Evolutionary conservation across 1,140 invertebrate species (phyloP).

Genomic region (Heterodera carotae): DNA sequence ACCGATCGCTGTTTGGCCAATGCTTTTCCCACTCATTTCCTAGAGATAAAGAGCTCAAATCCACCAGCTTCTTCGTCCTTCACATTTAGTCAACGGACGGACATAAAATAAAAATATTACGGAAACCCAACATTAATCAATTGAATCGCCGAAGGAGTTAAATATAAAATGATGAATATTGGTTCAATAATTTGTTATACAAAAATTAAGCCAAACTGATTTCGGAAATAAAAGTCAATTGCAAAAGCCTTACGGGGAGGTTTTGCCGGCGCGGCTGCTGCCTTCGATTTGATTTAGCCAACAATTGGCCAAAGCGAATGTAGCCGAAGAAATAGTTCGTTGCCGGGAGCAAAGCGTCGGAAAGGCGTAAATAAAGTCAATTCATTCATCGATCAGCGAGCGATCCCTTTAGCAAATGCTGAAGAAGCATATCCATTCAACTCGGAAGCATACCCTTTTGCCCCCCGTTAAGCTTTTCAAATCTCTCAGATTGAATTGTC

Average conservation of each 20-base stretch:
- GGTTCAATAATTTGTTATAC: no score
- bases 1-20: neutral
- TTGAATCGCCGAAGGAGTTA: neutral
- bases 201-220: no score
- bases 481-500: neutral
- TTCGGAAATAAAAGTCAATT: no score
- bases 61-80: neutral
- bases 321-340: neutral
- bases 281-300: neutral
- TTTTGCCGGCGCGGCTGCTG: neutral
- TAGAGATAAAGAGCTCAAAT: neutral
- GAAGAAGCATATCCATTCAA: neutral
- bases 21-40: slow-evolving; percentile 7
- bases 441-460: neutral
- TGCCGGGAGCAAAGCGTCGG: neutral
- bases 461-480: neutral
- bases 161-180: no score
- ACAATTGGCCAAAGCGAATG: neutral
- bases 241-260: no score
- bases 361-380: neutral
- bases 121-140: neutral
- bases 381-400: neutral
- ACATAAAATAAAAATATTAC: neutral
- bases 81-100: neutral
- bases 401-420: neutral